Percentiles rank a stretch among this genome's conserved stretches.
These are phyloP conservation scores for Phaetusa simplex DNA, from an alignment of 2,113 vertebrate genomes.

Conservation along the genomic window DNA sequence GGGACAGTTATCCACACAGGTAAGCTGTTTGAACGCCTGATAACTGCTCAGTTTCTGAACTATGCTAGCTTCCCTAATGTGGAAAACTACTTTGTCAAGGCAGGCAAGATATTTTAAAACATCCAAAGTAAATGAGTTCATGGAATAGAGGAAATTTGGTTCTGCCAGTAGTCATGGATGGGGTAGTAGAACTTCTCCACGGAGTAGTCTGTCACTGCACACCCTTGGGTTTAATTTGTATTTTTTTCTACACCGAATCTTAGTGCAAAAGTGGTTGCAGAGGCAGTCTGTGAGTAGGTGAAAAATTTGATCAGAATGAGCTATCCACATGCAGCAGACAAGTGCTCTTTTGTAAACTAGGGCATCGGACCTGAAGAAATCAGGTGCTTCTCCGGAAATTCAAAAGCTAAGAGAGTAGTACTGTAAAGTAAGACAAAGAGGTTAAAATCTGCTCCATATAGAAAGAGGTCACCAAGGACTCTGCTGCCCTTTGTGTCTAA, in stretches of 20 bases:
- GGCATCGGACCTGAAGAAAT: neutral
- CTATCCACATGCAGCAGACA: neutral
- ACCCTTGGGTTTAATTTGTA: neutral
- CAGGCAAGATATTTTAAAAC: neutral
- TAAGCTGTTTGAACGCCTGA: fast-evolving
- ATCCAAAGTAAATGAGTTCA: neutral
- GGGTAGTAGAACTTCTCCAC: neutral
- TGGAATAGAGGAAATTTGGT: neutral
- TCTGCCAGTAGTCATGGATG: neutral
- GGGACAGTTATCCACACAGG: neutral
- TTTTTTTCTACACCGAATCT: neutral
- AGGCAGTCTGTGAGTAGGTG: neutral
- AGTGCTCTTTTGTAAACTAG: neutral
- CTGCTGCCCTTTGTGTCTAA: neutral
- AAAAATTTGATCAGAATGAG: neutral
- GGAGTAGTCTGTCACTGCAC: neutral
- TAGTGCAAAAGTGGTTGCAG: neutral
- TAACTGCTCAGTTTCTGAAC: neutral
- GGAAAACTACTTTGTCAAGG: neutral
- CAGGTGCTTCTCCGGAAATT: neutral
- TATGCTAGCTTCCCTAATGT: neutral
- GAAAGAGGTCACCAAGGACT: neutral
- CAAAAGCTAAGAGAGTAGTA: neutral
- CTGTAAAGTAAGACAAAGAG: neutral
- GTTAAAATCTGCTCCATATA: neutral